phyloP scores from a whole-genome alignment of 2,888 invertebrate species.

The Drosophila meridionalis region DNA sequence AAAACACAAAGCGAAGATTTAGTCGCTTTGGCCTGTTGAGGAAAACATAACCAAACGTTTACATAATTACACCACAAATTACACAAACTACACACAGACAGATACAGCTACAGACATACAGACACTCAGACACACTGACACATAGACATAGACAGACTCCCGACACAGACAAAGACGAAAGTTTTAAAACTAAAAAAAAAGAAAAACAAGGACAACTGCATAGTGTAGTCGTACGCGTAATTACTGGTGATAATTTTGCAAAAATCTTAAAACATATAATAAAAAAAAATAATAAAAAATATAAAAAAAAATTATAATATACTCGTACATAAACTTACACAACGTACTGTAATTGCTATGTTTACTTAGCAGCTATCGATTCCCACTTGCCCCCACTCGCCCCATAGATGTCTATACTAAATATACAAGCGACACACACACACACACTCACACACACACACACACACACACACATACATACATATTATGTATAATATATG shows the following conservation, averaged over 20 bases:
- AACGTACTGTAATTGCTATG: constrained; percentile 36
- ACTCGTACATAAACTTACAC: constrained; percentile 38
- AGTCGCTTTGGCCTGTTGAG: constrained; percentile 55
- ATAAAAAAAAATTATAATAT: constrained; percentile 36
- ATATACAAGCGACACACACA: constrained; percentile 30
- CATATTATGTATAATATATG: constrained; percentile 40
- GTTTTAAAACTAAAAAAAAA: constrained; percentile 53
- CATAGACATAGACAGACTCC: constrained; percentile 9
- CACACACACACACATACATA: constrained; percentile 20
- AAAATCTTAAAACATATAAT: constrained; percentile 65
- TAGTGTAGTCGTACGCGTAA: constrained; percentile 83
- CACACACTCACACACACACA: constrained; percentile 25
- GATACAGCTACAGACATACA: constrained; percentile 27
- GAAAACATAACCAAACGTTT: constrained; percentile 49
- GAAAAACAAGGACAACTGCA: constrained; percentile 66
- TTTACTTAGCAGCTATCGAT: constrained; percentile 67
- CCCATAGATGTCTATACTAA: constrained; percentile 76
- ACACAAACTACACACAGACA: constrained; percentile 63
- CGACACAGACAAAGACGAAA: constrained; percentile 24
- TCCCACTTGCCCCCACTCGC: constrained; percentile 31
- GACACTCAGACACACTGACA: constrained; percentile 3
- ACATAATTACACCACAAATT: constrained; percentile 81
- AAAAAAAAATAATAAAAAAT: constrained; percentile 25
- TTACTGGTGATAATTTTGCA: constrained; percentile 84
- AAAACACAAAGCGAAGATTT: constrained; percentile 34